A percentile compares a stretch with the other conserved stretches of the same genome.
These are phyloP conservation scores for Fistularia commersonii DNA, from an alignment of 2,797 vertebrate genomes.

Conservation along the genomic window DNA sequence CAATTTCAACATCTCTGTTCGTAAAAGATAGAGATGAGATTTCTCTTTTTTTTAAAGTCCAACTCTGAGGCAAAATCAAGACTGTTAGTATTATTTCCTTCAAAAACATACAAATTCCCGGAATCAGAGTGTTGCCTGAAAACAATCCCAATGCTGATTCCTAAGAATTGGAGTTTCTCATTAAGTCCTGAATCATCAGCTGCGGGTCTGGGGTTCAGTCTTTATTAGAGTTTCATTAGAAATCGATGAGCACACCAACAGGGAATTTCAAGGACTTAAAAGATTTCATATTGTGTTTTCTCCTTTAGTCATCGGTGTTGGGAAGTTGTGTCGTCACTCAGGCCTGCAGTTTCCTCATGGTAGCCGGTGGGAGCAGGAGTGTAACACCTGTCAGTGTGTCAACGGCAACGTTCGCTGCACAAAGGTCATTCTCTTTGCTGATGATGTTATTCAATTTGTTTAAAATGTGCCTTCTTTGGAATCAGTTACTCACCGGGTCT, in stretches of 20 bases:
- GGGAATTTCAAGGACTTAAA: background rate
- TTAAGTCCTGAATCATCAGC: too few species aligned
- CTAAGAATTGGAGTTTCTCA: too few species aligned
- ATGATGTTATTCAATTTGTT: background rate
- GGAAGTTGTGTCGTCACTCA: slow-evolving; percentile 82
- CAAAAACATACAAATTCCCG: too few species aligned
- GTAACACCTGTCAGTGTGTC: slow-evolving; percentile 86
- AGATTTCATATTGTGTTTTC: background rate
- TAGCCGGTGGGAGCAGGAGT: slow-evolving; percentile 88
- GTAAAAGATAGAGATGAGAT: too few species aligned
- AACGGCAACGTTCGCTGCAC: slow-evolving; percentile 85
- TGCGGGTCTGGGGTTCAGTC: too few species aligned
- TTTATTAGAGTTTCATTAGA: too few species aligned
- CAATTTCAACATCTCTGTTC: too few species aligned
- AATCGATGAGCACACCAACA: background rate
- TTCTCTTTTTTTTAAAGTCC: too few species aligned
- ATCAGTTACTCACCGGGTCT: background rate
- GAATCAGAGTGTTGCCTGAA: too few species aligned
- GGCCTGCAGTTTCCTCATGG: slow-evolving; percentile 83
- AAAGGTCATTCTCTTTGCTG: slow-evolving; percentile 75
- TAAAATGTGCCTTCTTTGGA: background rate
- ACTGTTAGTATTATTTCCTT: too few species aligned
- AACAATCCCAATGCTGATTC: too few species aligned
- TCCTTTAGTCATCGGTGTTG: slow-evolving; percentile 78
- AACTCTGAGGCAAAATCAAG: too few species aligned